Conservation (phyloP, 2,888 invertebrate species). For the Mythimna loreyi region DNA sequence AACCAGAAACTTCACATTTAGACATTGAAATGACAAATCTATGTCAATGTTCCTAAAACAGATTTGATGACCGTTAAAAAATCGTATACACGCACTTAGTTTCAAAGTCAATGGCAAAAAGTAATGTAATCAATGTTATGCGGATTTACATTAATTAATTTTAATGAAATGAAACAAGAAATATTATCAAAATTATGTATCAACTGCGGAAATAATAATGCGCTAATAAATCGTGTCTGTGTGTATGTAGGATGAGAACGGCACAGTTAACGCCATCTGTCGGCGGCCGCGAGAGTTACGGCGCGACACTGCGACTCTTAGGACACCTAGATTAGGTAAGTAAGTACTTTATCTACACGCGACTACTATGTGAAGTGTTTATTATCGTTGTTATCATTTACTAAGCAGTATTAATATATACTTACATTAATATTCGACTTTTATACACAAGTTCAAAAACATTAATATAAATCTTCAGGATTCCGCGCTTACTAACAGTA, state of each 20-base stretch:
- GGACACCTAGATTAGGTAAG: conserved; percentile 36
- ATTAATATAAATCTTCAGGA: too few relatives aligned
- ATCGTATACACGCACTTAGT: not conserved
- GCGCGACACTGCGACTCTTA: conserved; percentile 21
- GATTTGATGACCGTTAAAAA: not conserved
- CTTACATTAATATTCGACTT: too few relatives aligned
- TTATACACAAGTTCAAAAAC: too few relatives aligned
- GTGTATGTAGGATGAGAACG: conserved; percentile 38
- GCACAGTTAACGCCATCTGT: conserved; percentile 49
- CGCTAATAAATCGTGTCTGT: conserved; percentile 24
- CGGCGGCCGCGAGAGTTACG: conserved; percentile 45
- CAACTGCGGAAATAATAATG: conserved; percentile 37
- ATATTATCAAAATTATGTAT: conserved; percentile 15
- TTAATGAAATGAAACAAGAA: not conserved
- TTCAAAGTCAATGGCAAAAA: not conserved
- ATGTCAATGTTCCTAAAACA: not conserved
- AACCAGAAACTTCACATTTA: too few relatives aligned
- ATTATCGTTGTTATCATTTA: conserved; percentile 3
- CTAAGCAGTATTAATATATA: too few relatives aligned
- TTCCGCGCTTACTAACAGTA: too few relatives aligned
- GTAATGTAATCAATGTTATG: not conserved
- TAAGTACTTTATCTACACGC: conserved; percentile 37
- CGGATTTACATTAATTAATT: conserved; percentile 4
- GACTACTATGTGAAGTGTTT: conserved; percentile 14
- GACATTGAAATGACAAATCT: too few relatives aligned